These are phyloP conservation scores for Criorhina ranunculi DNA, from an alignment of 2,888 invertebrate species.

Conservation along the genomic window DNA sequence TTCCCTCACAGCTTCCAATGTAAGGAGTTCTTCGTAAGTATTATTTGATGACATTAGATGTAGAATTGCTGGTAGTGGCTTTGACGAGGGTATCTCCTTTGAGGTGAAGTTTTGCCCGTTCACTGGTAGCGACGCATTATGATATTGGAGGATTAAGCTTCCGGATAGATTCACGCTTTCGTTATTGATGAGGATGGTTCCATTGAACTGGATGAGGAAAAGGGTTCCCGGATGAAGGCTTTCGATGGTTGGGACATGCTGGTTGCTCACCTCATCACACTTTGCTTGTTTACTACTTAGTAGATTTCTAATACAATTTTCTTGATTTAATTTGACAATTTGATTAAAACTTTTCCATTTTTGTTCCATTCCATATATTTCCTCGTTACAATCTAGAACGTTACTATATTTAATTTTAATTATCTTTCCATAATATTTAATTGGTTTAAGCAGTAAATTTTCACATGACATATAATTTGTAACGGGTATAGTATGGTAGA, in stretches of 20 bases:
- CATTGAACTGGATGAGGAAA: constrained; percentile 24
- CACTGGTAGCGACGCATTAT: background rate
- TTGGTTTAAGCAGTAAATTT: background rate
- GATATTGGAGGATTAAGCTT: constrained; percentile 15
- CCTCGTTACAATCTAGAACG: background rate
- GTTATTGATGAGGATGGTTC: constrained; percentile 2
- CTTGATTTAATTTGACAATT: constrained; percentile 1
- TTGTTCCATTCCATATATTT: background rate
- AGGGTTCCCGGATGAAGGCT: background rate
- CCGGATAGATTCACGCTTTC: constrained; percentile 15
- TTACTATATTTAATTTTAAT: background rate
- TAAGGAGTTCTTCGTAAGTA: constrained; percentile 25
- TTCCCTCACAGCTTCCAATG: constrained; percentile 30
- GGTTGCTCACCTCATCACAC: constrained; percentile 1
- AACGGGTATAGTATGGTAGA: too few relatives aligned
- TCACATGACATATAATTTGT: background rate
- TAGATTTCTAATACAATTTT: background rate
- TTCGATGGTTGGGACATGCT: background rate
- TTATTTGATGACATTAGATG: constrained; percentile 9
- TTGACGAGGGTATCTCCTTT: constrained; percentile 10
- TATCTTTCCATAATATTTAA: background rate
- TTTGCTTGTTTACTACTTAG: constrained; percentile 6
- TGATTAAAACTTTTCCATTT: background rate
- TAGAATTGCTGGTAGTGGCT: constrained; percentile 29
- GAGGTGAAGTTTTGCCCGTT: background rate